These are phyloP conservation scores for Pygoscelis antarcticus DNA, from an alignment of 2,113 vertebrate genomes.

Conservation along the genomic window DNA sequence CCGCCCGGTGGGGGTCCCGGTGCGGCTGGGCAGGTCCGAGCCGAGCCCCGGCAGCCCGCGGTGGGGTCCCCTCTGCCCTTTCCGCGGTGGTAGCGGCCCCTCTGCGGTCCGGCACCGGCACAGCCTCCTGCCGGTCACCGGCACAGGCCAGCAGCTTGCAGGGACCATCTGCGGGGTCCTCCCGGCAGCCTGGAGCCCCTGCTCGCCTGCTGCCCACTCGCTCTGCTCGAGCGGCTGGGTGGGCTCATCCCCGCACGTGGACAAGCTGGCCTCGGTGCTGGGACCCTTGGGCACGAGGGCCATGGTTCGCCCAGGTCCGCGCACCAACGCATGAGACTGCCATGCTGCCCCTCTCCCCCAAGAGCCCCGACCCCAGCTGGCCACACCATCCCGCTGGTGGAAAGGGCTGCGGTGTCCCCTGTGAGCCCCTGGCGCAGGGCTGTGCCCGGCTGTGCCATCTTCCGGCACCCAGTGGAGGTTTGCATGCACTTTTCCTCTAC, in stretches of 20 bases:
- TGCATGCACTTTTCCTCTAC: fast-evolving
- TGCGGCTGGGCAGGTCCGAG: not conserved
- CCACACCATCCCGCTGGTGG: fast-evolving
- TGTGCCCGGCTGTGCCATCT: fast-evolving
- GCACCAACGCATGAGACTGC: fast-evolving
- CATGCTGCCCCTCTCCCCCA: fast-evolving
- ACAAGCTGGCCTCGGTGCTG: fast-evolving
- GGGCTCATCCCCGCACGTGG: fast-evolving
- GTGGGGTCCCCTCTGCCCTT: no score
- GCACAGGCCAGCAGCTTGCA: not conserved
- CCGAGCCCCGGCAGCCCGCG: no score
- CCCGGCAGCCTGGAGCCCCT: not conserved
- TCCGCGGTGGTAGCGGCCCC: not conserved
- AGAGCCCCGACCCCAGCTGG: fast-evolving
- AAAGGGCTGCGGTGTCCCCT: fast-evolving
- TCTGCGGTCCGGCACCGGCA: not conserved
- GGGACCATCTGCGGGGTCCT: not conserved
- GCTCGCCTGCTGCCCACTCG: fast-evolving
- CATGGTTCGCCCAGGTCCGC: fast-evolving
- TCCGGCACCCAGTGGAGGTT: not conserved
- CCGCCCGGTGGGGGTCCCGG: not conserved
- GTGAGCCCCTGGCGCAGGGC: fast-evolving
- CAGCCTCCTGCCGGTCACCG: not conserved
- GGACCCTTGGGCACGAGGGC: fast-evolving
- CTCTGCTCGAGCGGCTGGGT: not conserved